Conservation (phyloP, 2,888 invertebrate species). For the Brenthis ino region DNA sequence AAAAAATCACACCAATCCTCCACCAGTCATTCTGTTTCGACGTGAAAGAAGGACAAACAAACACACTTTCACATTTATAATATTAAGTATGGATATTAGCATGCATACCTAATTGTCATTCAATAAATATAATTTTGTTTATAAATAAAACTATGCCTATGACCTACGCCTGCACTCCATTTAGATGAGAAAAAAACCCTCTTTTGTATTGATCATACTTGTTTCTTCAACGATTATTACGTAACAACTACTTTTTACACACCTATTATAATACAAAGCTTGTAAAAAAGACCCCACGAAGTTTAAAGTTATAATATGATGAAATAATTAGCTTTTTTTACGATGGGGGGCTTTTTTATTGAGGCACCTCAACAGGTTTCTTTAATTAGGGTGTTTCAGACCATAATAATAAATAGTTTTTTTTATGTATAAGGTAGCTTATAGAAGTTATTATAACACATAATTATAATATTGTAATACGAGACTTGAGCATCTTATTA, state of each 20-base stretch:
- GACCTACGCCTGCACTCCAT: neutral
- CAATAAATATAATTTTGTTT: too few relatives aligned
- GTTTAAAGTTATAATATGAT: conserved; percentile 49
- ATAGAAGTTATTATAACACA: too few relatives aligned
- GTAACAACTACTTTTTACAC: conserved; percentile 46
- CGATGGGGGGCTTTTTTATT: conserved; percentile 55
- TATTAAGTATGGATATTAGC: too few relatives aligned
- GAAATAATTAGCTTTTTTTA: conserved; percentile 45
- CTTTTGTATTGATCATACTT: conserved; percentile 1
- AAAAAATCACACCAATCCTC: too few relatives aligned
- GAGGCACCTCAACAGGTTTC: conserved; percentile 4
- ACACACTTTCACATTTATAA: too few relatives aligned
- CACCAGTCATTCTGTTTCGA: too few relatives aligned
- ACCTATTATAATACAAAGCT: conserved; percentile 41
- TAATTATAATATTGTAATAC: too few relatives aligned
- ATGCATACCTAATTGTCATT: too few relatives aligned
- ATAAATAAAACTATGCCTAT: too few relatives aligned
- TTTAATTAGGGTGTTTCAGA: conserved; percentile 1
- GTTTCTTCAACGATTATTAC: conserved; percentile 38
- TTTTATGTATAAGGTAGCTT: conserved; percentile 9
- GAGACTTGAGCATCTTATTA: too few relatives aligned
- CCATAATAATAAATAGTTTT: neutral
- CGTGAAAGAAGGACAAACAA: too few relatives aligned
- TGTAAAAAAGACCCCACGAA: conserved; percentile 53
- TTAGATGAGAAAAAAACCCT: neutral